Conservation (phyloP, 2,113 vertebrate species). For the Orcinus orca region DNA sequence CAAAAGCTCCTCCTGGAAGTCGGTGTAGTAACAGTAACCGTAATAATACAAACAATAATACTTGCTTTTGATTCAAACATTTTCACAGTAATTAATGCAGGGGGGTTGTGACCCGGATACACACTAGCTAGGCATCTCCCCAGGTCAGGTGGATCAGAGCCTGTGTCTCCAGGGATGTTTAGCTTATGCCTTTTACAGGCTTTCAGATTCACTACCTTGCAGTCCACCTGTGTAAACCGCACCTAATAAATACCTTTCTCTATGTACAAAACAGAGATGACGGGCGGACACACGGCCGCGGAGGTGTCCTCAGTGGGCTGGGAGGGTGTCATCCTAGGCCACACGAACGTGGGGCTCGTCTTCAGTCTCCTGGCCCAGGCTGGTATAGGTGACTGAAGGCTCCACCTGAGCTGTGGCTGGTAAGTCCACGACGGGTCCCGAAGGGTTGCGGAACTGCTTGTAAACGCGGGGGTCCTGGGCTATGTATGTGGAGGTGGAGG, state of each 20-base stretch:
- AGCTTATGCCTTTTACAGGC: slow-evolving; percentile 73
- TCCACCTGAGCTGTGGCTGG: slow-evolving; percentile 86
- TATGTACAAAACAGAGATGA: slow-evolving; percentile 87
- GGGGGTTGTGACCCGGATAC: slow-evolving; percentile 32
- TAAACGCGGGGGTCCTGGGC: slow-evolving; percentile 96
- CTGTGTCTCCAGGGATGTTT: slow-evolving; percentile 60
- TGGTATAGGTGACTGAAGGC: slow-evolving; percentile 95
- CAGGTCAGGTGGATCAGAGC: slow-evolving; percentile 43
- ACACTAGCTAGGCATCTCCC: slow-evolving; percentile 67
- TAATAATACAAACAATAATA: slow-evolving; percentile 54
- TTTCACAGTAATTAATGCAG: slow-evolving; percentile 66
- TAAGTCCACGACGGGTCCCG: slow-evolving; percentile 86
- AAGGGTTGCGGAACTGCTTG: slow-evolving; percentile 96
- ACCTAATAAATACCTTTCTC: slow-evolving; percentile 88
- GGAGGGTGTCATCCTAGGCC: slow-evolving; percentile 82
- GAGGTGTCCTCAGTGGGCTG: slow-evolving; percentile 72
- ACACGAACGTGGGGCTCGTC: slow-evolving; percentile 90
- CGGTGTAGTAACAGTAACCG: slow-evolving; percentile 37
- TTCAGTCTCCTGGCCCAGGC: slow-evolving; percentile 91
- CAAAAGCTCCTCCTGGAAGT: slow-evolving; percentile 67
- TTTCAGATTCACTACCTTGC: slow-evolving; percentile 85
- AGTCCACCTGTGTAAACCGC: slow-evolving; percentile 79
- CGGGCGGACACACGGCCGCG: slow-evolving; percentile 76
- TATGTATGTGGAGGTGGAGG: slow-evolving; percentile 92
- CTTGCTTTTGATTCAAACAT: slow-evolving; percentile 61